These are phyloP conservation scores for Campylorhamphus procurvoides DNA, from an alignment of 2,113 vertebrate species.

Conservation along the genomic window DNA sequence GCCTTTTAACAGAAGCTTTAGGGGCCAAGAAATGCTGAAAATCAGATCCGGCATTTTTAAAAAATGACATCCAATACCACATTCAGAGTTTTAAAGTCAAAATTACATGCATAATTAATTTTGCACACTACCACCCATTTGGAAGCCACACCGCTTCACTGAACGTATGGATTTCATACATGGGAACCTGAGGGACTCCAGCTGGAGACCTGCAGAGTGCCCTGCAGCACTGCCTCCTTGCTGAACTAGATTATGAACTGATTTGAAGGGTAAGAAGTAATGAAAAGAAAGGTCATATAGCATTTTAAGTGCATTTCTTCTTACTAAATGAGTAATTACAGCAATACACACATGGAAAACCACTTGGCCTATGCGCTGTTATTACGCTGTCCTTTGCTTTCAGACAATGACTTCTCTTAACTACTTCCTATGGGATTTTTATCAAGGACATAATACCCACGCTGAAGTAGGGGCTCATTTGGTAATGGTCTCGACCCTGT, in stretches of 20 bases:
- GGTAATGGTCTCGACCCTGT: background rate
- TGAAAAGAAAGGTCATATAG: background rate
- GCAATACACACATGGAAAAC: slow-evolving; percentile 21
- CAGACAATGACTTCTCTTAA: slow-evolving; percentile 26
- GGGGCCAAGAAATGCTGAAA: background rate
- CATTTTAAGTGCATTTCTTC: slow-evolving; percentile 18
- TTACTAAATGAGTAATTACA: slow-evolving; percentile 19
- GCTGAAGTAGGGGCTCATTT: fast-evolving
- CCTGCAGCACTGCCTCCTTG: background rate
- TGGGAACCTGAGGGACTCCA: background rate
- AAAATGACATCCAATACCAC: background rate
- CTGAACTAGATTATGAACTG: background rate
- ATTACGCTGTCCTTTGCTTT: background rate
- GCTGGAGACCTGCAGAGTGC: background rate
- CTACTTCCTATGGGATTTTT: background rate
- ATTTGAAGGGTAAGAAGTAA: background rate
- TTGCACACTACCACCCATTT: background rate
- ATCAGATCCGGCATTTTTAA: background rate
- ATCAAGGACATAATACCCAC: background rate
- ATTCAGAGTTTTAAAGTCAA: background rate
- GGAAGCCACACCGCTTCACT: background rate
- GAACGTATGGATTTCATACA: background rate
- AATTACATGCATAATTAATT: slow-evolving; percentile 6
- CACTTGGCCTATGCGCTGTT: background rate
- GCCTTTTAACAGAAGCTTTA: slow-evolving; percentile 26